Conservation (phyloP, 2,113 vertebrate species). For the Clarias magur region DNA sequence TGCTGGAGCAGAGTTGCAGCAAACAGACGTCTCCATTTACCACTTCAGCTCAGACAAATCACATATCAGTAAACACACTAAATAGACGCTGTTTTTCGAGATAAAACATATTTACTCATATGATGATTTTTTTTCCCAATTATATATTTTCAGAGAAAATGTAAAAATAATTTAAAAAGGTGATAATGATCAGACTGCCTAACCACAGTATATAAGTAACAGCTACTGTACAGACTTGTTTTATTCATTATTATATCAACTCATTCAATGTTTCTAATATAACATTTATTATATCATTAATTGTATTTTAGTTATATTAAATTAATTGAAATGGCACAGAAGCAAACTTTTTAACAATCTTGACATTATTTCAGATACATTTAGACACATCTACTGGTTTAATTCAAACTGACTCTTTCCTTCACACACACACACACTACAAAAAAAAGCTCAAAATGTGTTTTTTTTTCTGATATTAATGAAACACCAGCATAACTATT, state of each 20-base stretch:
- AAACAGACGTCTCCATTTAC: not conserved
- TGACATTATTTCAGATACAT: too few relatives aligned
- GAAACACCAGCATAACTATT: not conserved
- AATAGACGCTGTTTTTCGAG: not conserved
- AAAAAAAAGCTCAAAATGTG: not conserved
- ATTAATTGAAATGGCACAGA: not conserved
- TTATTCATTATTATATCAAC: too few relatives aligned
- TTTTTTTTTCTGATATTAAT: not conserved
- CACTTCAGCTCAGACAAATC: not conserved
- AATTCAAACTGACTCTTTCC: not conserved
- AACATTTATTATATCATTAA: too few relatives aligned
- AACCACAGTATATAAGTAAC: too few relatives aligned
- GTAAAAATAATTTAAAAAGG: too few relatives aligned
- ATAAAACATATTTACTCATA: not conserved
- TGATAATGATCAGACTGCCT: not conserved
- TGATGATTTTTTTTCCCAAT: too few relatives aligned
- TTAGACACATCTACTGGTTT: not conserved
- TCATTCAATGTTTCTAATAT: too few relatives aligned
- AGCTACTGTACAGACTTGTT: too few relatives aligned
- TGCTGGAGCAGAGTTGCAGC: not conserved
- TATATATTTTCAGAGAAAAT: too few relatives aligned
- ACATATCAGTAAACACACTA: not conserved
- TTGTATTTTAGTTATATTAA: too few relatives aligned
- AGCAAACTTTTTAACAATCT: not conserved
- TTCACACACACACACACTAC: not conserved